phyloP scores from a whole-genome alignment of 2,888 invertebrate species.

The Noctua pronuba region DNA sequence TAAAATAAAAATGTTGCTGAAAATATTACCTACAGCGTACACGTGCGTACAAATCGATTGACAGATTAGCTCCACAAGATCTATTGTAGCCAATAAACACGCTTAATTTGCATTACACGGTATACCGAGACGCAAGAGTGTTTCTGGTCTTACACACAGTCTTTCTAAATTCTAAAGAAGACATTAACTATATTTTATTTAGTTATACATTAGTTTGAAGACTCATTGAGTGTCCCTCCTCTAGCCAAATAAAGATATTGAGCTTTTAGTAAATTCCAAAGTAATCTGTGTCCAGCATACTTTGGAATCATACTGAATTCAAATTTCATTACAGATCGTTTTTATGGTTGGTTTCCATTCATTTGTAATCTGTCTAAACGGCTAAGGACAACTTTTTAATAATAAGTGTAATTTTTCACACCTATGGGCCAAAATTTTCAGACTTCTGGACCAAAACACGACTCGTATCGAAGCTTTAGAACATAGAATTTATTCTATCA shows the following conservation, averaged over 20 bases:
- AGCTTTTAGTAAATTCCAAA: too few relatives aligned
- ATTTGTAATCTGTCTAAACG: too few relatives aligned
- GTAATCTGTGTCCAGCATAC: too few relatives aligned
- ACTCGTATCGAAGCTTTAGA: background rate
- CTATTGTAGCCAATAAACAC: conserved; percentile 12
- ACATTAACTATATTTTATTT: background rate
- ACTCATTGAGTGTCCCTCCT: background rate
- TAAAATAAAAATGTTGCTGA: background rate
- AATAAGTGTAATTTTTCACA: background rate
- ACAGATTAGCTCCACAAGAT: conserved; percentile 22
- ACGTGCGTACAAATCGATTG: conserved; percentile 25
- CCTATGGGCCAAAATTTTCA: background rate
- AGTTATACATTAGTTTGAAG: background rate
- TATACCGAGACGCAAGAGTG: conserved; percentile 2
- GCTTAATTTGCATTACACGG: conserved; percentile 3
- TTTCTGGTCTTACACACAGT: conserved; percentile 33
- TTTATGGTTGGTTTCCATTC: too few relatives aligned
- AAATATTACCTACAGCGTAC: background rate
- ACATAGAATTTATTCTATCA: conserved; percentile 37
- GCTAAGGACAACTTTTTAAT: too few relatives aligned
- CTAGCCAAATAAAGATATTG: background rate
- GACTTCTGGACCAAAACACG: background rate
- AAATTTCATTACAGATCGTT: too few relatives aligned
- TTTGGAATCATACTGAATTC: too few relatives aligned
- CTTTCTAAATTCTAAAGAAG: background rate